A percentile compares a stretch with the other conserved stretches of the same genome.
These are phyloP conservation scores for Luperina nickerlii DNA, from an alignment of 2,888 invertebrate genomes.

Conservation along the genomic window DNA sequence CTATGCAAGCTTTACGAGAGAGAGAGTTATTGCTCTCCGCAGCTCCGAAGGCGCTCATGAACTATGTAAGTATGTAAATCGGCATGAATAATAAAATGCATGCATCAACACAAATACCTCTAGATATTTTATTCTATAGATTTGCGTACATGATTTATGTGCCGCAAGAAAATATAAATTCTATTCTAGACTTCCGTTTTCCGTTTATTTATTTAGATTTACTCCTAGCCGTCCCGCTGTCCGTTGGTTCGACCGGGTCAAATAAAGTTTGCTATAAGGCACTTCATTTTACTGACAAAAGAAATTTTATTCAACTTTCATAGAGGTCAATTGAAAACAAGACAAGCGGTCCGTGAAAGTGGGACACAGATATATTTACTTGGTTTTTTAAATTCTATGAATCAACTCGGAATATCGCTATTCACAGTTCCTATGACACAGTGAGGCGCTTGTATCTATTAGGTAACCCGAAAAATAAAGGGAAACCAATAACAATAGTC, in stretches of 20 bases:
- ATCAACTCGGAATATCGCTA: too few relatives aligned
- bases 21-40: neutral
- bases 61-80: neutral
- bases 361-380: neutral
- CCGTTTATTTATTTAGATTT: conserved; percentile 42
- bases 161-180: conserved; percentile 22
- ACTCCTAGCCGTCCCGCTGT: conserved; percentile 1
- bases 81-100: conserved; percentile 3
- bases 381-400: neutral
- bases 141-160: conserved; percentile 30
- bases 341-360: neutral
- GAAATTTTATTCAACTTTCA: conserved; percentile 22
- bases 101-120: neutral
- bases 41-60: neutral
- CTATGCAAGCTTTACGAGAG: neutral
- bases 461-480: neutral
- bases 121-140: conserved; percentile 13
- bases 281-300: conserved; percentile 27
- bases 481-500: neutral
- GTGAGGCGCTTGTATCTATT: neutral
- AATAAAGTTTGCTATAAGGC: conserved; percentile 19
- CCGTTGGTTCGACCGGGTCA: neutral
- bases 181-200: conserved; percentile 6
- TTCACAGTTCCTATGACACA: neutral
- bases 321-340: conserved; percentile 8